Conservation (phyloP, 2,113 vertebrate species). For the Rhinichthys klamathensis region DNA sequence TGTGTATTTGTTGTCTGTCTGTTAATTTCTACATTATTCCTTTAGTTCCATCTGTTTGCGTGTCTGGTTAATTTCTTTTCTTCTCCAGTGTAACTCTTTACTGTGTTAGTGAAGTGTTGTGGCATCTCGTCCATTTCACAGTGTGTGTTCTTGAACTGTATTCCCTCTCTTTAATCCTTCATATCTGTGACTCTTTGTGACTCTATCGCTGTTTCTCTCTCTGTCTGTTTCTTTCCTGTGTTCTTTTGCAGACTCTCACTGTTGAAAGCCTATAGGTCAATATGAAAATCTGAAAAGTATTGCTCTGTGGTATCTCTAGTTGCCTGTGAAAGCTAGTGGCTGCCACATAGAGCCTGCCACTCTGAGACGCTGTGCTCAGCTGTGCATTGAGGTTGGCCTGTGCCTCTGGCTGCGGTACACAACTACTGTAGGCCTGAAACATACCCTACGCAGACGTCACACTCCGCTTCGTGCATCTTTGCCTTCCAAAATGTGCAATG, state of each 20-base stretch:
- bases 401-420: constrained; percentile 28
- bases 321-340: constrained; percentile 43
- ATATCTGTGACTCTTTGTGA: constrained; percentile 49
- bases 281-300: constrained; percentile 58
- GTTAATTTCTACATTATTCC: rapidly evolving
- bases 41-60: background rate
- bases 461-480: background rate
- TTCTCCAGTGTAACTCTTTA: constrained; percentile 42
- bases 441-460: background rate
- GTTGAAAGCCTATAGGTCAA: constrained; percentile 54
- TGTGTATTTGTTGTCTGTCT: constrained; percentile 23
- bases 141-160: constrained; percentile 29
- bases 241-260: constrained; percentile 60
- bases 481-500: background rate
- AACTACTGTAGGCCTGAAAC: background rate
- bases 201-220: constrained; percentile 26
- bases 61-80: background rate
- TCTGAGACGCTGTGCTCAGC: constrained; percentile 41
- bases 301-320: constrained; percentile 34
- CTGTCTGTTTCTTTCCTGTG: constrained; percentile 40
- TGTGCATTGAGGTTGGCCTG: constrained; percentile 21
- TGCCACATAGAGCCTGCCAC: constrained; percentile 1
- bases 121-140: constrained; percentile 9
- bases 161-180: constrained; percentile 52
- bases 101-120: constrained; percentile 24